A percentile compares a stretch with the other conserved stretches of the same genome.
phyloP scores from a whole-genome alignment of 2,113 vertebrate species.

The Anolis sagrei region DNA sequence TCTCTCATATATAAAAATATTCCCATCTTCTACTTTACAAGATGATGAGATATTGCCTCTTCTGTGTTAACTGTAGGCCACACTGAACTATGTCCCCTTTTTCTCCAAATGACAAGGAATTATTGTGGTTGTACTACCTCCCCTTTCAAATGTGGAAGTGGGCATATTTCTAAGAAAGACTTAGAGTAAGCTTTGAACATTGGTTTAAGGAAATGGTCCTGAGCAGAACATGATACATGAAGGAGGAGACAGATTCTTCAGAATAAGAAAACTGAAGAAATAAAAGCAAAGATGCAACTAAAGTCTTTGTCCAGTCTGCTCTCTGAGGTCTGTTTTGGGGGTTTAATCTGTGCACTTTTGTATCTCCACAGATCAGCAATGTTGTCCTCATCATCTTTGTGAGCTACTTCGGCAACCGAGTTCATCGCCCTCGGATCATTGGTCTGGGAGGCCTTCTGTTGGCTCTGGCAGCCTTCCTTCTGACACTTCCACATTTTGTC shows the following conservation, averaged over 20 bases:
- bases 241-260: neutral
- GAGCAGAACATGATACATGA: neutral
- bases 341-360: conserved; percentile 14
- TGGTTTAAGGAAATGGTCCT: neutral
- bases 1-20: neutral
- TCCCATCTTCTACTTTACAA: neutral
- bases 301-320: accelerated
- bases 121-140: neutral
- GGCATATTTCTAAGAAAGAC: neutral
- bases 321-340: accelerated
- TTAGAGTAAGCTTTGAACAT: neutral
- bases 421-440: conserved; percentile 90
- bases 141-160: neutral
- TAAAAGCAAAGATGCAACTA: neutral
- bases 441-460: conserved; percentile 89
- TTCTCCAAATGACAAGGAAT: neutral
- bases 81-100: neutral
- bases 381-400: conserved; percentile 92
- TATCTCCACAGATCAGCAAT: conserved; percentile 86
- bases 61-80: neutral
- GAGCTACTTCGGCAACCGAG: conserved; percentile 92
- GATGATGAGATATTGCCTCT: too few relatives aligned
- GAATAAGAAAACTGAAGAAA: neutral
- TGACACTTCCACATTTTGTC: conserved; percentile 95
- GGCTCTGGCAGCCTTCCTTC: conserved; percentile 85